phyloP scores from a whole-genome alignment of 2,888 invertebrate species.

The Drosophila neotestacea region DNA sequence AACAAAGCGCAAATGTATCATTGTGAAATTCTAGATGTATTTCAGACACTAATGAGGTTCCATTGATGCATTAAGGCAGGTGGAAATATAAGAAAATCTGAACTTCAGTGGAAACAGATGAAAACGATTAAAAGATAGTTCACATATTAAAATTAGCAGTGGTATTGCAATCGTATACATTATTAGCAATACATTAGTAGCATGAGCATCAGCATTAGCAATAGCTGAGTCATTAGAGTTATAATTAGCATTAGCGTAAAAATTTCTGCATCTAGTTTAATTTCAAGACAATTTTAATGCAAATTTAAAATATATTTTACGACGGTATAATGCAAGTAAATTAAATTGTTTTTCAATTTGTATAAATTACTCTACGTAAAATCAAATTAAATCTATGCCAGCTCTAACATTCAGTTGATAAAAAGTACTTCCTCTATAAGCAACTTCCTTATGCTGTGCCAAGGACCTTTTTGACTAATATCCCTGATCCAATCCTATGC shows the following conservation, averaged over 20 bases:
- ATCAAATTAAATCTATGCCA: background rate
- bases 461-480: slow-evolving; percentile 16
- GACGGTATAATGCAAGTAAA: too few species aligned
- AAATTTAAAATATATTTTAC: too few species aligned
- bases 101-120: too few species aligned
- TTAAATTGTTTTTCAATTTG: background rate
- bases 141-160: background rate
- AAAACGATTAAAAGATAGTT: too few species aligned
- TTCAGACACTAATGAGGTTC: slow-evolving; percentile 16
- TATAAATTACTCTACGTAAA: background rate
- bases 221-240: background rate
- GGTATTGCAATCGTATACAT: too few species aligned
- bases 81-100: slow-evolving; percentile 6
- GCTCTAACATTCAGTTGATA: background rate
- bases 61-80: slow-evolving; percentile 22
- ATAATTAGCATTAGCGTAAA: too few species aligned
- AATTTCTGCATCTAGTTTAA: too few species aligned
- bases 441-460: slow-evolving; percentile 4
- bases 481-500: background rate
- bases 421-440: slow-evolving; percentile 8
- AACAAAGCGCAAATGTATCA: slow-evolving; percentile 28
- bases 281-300: too few species aligned
- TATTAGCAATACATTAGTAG: background rate
- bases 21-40: slow-evolving; percentile 14
- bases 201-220: background rate